A percentile compares a stretch with the other conserved stretches of the same genome.
These are phyloP conservation scores for Hermaeophaga mercurialis DNA, from an alignment of 2,888 invertebrate species.

Conservation along the genomic window DNA sequence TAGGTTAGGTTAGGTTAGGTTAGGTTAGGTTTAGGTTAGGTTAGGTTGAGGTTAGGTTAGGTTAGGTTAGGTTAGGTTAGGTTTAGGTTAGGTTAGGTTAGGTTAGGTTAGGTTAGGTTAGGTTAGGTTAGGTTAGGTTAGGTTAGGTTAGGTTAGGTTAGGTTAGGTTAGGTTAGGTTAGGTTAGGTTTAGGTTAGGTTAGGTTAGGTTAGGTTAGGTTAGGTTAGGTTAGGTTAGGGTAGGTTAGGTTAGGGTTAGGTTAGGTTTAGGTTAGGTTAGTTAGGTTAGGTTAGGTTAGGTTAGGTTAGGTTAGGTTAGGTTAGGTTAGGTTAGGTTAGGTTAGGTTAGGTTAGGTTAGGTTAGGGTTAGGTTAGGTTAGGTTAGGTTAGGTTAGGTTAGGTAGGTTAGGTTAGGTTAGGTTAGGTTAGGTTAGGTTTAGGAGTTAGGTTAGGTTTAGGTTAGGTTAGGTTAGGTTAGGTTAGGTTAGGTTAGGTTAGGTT, in stretches of 20 bases:
- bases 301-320: constrained; percentile 30
- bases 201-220: constrained; percentile 20
- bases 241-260: too few species aligned
- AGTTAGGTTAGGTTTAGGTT: constrained; percentile 30
- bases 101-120: neutral
- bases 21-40: too few species aligned
- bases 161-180: constrained; percentile 15
- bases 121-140: neutral
- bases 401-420: too few species aligned
- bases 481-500: constrained; percentile 27
- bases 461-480: constrained; percentile 27
- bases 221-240: too few species aligned
- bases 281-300: constrained; percentile 30
- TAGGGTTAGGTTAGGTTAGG: too few species aligned
- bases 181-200: too few species aligned
- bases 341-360: constrained; percentile 30
- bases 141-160: neutral
- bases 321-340: constrained; percentile 31
- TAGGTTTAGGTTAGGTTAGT: constrained; percentile 22
- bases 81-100: constrained; percentile 17
- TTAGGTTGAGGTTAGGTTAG: too few species aligned
- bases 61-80: too few species aligned
- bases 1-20: constrained; percentile 12
- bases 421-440: constrained; percentile 31
- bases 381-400: too few species aligned